These are phyloP conservation scores for Lynx canadensis DNA, from an alignment of 2,113 vertebrate species.

Conservation along the genomic window DNA sequence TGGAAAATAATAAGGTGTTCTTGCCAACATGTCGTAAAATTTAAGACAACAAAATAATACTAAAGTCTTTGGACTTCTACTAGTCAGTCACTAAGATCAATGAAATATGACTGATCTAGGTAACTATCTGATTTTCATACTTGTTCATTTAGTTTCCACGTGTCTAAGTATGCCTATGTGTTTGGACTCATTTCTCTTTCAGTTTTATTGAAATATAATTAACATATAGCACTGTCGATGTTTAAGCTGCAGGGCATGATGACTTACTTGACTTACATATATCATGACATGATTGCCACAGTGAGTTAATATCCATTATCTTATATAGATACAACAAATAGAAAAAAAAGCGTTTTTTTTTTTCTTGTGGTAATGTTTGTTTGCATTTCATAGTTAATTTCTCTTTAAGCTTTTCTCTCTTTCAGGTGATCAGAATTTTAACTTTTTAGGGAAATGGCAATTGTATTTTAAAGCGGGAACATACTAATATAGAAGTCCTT, in stretches of 20 bases:
- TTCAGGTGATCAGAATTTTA: neutral
- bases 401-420: neutral
- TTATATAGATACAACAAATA: neutral
- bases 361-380: neutral
- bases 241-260: neutral
- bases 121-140: neutral
- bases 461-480: neutral
- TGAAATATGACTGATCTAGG: neutral
- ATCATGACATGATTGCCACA: neutral
- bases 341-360: no score
- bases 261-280: neutral
- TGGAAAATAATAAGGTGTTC: neutral
- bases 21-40: neutral
- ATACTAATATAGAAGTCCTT: neutral
- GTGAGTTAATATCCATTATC: rapidly evolving
- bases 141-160: neutral
- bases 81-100: neutral
- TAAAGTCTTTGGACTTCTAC: neutral
- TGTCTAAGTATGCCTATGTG: rapidly evolving
- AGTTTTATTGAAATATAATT: neutral
- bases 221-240: neutral
- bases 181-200: neutral
- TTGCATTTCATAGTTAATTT: neutral
- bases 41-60: neutral
- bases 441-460: neutral